A percentile compares a stretch with the other conserved stretches of the same genome.
phyloP scores from a whole-genome alignment of 2,797 vertebrate species.

The Anguilla marmorata region DNA sequence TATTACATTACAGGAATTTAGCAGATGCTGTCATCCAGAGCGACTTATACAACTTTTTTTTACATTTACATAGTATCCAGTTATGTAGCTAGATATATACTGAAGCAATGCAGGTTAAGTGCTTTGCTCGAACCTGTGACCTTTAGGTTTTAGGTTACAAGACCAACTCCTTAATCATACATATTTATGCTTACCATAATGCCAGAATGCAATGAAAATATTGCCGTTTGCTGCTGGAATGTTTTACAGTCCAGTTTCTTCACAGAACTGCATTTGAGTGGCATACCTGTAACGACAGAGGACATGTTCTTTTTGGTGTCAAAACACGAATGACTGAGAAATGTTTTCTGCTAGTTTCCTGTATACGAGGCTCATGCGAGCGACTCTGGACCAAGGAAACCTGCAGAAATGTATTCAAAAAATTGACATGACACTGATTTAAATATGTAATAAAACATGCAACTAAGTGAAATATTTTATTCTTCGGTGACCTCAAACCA shows the following conservation, averaged over 20 bases:
- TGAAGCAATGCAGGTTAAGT: no score
- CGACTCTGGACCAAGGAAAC: neutral
- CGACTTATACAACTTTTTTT: no score
- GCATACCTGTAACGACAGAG: neutral
- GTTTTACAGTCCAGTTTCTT: neutral
- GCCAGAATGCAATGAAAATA: neutral
- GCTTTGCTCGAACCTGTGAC: no score
- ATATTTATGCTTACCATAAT: neutral
- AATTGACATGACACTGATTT: neutral
- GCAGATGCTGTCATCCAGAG: no score
- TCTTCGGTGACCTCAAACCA: neutral
- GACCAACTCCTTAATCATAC: no score
- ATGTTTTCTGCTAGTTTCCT: neutral
- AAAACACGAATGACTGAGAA: neutral
- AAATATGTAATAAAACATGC: neutral
- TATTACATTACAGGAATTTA: no score
- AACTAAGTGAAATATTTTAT: neutral
- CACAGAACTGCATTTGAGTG: neutral
- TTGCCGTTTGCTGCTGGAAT: neutral
- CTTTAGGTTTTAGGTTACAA: no score
- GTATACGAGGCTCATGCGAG: neutral
- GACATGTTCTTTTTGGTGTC: neutral
- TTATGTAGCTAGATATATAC: no score
- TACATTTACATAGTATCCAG: no score
- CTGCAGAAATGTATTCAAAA: neutral